A percentile compares a stretch with the other conserved stretches of the same genome.
phyloP scores from a whole-genome alignment of 1,140 invertebrate species.

The Drosophila rhopaloa region DNA sequence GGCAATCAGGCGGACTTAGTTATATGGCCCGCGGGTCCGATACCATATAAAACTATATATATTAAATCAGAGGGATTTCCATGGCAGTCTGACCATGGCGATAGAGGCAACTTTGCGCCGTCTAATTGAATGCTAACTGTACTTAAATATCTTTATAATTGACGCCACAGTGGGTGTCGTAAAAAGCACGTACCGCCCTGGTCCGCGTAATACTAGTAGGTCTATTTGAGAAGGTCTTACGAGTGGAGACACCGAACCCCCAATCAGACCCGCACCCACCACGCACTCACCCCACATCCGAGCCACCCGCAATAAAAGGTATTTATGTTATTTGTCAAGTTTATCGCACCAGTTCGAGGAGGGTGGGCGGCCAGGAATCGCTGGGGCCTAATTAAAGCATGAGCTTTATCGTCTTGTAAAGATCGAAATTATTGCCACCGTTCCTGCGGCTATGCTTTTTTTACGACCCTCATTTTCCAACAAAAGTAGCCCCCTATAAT shows the following conservation, averaged over 20 bases:
- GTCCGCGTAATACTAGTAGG: constrained; percentile 75
- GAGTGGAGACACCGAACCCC: constrained; percentile 42
- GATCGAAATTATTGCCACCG: constrained; percentile 57
- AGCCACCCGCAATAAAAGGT: constrained; percentile 80
- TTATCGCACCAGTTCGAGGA: constrained; percentile 55
- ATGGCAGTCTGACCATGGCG: constrained; percentile 35
- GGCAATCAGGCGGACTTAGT: constrained; percentile 60
- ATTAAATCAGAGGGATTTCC: constrained; percentile 64
- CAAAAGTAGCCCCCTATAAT: constrained; percentile 61
- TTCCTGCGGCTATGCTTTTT: constrained; percentile 25
- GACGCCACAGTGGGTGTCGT: constrained; percentile 74
- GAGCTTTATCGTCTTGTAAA: constrained; percentile 76
- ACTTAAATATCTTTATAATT: constrained; percentile 84
- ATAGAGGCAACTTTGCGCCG: constrained; percentile 28
- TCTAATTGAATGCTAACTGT: constrained; percentile 81
- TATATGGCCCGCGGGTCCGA: constrained; percentile 52
- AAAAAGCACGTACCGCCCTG: constrained; percentile 58
- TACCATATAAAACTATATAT: constrained; percentile 30
- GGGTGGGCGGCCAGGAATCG: background rate
- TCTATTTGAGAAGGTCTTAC: constrained; percentile 61
- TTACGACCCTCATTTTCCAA: constrained; percentile 69
- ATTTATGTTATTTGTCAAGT: constrained; percentile 83
- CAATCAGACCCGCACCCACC: constrained; percentile 30
- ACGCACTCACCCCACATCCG: constrained; percentile 6
- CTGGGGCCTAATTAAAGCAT: constrained; percentile 69